These are phyloP conservation scores for Macropus fuliginosus DNA, from an alignment of 2,797 vertebrate species.

Conservation along the genomic window DNA sequence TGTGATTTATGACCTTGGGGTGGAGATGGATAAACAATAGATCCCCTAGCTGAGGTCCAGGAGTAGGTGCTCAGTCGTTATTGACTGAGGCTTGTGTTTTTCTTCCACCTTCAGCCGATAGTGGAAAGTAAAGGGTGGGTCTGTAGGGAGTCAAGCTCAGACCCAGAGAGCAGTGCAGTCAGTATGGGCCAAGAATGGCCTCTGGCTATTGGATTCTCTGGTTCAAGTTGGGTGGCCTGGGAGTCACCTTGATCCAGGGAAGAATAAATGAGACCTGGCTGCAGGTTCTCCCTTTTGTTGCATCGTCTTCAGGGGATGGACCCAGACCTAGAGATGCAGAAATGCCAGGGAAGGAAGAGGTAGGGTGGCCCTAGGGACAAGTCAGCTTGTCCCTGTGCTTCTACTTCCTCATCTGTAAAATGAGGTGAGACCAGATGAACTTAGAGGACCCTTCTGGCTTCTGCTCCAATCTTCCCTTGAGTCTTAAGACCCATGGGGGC, in stretches of 20 bases:
- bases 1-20: not conserved
- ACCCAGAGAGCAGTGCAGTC: not conserved
- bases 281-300: not conserved
- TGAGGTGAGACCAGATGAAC: not conserved
- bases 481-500: not conserved
- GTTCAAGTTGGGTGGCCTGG: not conserved
- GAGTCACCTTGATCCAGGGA: not conserved
- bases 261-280: not conserved
- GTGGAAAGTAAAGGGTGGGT: not conserved
- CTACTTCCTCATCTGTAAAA: not conserved
- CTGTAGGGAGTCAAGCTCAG: too few relatives aligned
- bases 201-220: not conserved
- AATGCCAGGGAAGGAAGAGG: not conserved
- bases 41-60: not conserved
- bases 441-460: not conserved
- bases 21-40: not conserved
- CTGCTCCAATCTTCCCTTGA: not conserved
- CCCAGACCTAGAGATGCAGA: not conserved
- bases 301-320: not conserved
- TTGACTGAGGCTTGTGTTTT: not conserved
- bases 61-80: not conserved
- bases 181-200: not conserved
- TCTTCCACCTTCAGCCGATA: not conserved
- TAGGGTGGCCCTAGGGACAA: not conserved
- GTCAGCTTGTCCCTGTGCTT: not conserved